phyloP scores from a whole-genome alignment of 2,888 invertebrate genomes.

The Drosophila affinis region DNA sequence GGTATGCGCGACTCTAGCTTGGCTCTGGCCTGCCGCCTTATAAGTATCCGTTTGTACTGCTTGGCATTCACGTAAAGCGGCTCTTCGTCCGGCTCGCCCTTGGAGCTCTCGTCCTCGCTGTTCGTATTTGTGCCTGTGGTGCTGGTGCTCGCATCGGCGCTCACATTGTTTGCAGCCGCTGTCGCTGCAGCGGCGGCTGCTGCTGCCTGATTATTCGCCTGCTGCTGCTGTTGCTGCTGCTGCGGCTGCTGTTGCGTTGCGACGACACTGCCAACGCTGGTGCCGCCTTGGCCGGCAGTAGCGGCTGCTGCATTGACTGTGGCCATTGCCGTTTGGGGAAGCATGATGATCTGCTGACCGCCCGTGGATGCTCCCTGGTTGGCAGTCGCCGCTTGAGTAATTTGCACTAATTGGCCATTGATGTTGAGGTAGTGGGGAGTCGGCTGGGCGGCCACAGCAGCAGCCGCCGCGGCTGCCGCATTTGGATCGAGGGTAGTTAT shows the following conservation, averaged over 20 bases:
- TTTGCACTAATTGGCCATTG: conserved; percentile 83
- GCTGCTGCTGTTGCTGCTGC: conserved; percentile 28
- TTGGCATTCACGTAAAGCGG: conserved; percentile 99
- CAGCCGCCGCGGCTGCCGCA: conserved; percentile 54
- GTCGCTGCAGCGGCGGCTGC: conserved; percentile 48
- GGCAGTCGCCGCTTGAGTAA: conserved; percentile 73
- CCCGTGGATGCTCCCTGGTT: conserved; percentile 64
- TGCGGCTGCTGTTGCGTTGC: conserved; percentile 30
- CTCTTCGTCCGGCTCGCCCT: conserved; percentile 90
- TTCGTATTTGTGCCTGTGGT: conserved; percentile 68
- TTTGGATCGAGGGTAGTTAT: conserved; percentile 63
- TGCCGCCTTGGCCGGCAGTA: conserved; percentile 32
- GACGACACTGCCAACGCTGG: conserved; percentile 20
- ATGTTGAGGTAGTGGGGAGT: conserved; percentile 86
- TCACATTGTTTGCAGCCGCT: conserved; percentile 45
- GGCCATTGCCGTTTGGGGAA: conserved; percentile 72
- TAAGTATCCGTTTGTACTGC: conserved; percentile 98
- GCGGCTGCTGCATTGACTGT: conserved; percentile 64
- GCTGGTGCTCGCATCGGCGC: conserved; percentile 62
- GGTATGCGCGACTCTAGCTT: conserved; percentile 98
- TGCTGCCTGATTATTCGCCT: conserved; percentile 16
- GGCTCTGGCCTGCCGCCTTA: conserved; percentile 96
- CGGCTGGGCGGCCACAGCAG: conserved; percentile 52
- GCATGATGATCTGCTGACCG: conserved; percentile 80
- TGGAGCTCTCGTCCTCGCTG: conserved; percentile 73